Conservation (phyloP, 2,113 vertebrate species). For the Misgurnus anguillicaudatus region DNA sequence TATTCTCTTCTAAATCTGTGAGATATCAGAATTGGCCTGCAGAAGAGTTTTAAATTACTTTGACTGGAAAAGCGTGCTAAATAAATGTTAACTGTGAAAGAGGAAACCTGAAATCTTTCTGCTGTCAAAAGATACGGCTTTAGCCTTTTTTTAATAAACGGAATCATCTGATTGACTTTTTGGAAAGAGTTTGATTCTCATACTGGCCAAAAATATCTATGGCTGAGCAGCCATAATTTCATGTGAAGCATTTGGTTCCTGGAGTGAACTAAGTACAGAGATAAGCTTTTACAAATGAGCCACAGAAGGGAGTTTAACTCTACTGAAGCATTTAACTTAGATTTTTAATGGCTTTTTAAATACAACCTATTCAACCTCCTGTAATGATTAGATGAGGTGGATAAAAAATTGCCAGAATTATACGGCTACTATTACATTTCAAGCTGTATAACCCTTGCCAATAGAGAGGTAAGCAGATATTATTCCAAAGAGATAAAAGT, state of each 20-base stretch:
- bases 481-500: neutral
- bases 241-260: conserved; percentile 38
- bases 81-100: conserved; percentile 26
- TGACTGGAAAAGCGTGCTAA: conserved; percentile 20
- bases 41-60: neutral
- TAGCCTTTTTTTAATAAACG: neutral
- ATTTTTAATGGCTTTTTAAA: conserved; percentile 46
- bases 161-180: conserved; percentile 14
- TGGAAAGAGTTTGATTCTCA: conserved; percentile 22
- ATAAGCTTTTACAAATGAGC: conserved; percentile 46
- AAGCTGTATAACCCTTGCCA: neutral
- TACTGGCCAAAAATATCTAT: conserved; percentile 31
- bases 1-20: conserved; percentile 15
- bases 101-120: conserved; percentile 34
- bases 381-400: conserved; percentile 45
- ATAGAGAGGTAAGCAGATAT: neutral
- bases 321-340: conserved; percentile 41
- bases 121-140: conserved; percentile 12
- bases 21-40: conserved; percentile 1
- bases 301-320: conserved; percentile 47
- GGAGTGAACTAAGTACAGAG: conserved; percentile 13
- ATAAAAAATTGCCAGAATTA: conserved; percentile 1
- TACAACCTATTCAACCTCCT: conserved; percentile 34
- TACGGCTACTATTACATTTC: neutral
- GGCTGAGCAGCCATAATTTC: conserved; percentile 27